phyloP scores from a whole-genome alignment of 2,113 vertebrate genomes.

The Dicentrarchus labrax region DNA sequence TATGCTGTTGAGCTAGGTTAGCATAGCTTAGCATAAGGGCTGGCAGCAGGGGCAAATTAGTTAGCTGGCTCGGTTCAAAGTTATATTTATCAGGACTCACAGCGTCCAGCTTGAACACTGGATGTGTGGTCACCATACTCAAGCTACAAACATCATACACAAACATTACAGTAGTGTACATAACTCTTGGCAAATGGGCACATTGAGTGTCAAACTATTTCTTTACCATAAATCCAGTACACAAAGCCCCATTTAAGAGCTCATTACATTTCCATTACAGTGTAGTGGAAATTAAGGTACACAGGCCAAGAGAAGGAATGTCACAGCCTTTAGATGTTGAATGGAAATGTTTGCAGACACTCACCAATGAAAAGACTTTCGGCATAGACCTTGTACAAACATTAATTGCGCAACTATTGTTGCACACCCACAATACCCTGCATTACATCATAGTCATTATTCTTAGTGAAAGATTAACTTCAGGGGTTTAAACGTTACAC shows the following conservation, averaged over 20 bases:
- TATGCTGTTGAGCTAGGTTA: background rate
- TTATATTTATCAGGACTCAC: too few relatives aligned
- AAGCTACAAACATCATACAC: background rate
- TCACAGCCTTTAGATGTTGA: conserved; percentile 26
- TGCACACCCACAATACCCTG: conserved; percentile 28
- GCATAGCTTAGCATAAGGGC: background rate
- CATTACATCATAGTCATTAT: conserved; percentile 60
- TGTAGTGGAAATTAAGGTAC: background rate
- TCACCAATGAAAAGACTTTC: conserved; percentile 44
- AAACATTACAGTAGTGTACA: background rate
- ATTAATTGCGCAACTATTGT: conserved; percentile 55
- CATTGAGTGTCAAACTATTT: background rate
- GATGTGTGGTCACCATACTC: too few relatives aligned
- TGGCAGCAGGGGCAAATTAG: too few relatives aligned
- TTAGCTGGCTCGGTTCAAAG: too few relatives aligned
- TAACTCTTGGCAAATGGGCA: background rate
- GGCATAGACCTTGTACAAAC: conserved; percentile 52
- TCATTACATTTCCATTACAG: conserved; percentile 24
- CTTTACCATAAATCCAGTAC: background rate
- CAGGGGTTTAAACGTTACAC: conserved; percentile 45
- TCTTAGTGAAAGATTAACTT: conserved; percentile 68
- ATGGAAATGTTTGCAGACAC: conserved; percentile 45
- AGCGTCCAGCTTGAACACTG: too few relatives aligned
- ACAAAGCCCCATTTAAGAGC: conserved; percentile 6
- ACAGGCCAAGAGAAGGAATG: conserved; percentile 25